Conservation (phyloP, 2,113 vertebrate genomes). For the Telmatochromis sp. region DNA sequence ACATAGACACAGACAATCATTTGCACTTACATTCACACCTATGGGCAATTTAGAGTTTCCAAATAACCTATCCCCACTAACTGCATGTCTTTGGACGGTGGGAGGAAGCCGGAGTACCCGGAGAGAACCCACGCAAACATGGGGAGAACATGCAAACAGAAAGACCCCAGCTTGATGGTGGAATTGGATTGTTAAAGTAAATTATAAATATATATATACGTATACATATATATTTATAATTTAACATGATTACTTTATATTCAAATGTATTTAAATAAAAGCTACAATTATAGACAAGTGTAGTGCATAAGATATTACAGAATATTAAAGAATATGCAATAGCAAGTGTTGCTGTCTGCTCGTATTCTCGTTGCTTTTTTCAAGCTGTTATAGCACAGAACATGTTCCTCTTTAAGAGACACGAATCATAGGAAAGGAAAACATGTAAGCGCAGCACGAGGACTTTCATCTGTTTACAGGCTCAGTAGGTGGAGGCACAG, state of each 20-base stretch:
- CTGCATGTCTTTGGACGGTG: neutral
- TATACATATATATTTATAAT: fast-evolving
- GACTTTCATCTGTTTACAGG: neutral
- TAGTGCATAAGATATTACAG: neutral
- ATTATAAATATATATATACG: neutral
- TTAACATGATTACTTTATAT: neutral
- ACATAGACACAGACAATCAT: neutral
- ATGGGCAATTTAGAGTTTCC: fast-evolving
- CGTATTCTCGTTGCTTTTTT: fast-evolving
- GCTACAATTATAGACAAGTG: neutral
- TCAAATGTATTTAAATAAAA: neutral
- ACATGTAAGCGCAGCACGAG: neutral
- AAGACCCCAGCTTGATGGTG: neutral
- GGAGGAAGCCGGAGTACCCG: fast-evolving
- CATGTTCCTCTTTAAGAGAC: neutral
- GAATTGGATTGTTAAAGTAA: neutral
- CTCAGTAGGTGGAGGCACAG: neutral
- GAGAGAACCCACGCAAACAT: fast-evolving
- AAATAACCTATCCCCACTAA: neutral
- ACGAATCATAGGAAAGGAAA: neutral
- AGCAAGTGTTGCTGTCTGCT: neutral
- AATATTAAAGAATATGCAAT: fast-evolving
- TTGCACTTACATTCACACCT: neutral
- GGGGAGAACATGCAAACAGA: neutral
- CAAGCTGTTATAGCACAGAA: neutral